phyloP scores from a whole-genome alignment of 2,888 invertebrate genomes.

The Rhimphoctona megacephalus region DNA sequence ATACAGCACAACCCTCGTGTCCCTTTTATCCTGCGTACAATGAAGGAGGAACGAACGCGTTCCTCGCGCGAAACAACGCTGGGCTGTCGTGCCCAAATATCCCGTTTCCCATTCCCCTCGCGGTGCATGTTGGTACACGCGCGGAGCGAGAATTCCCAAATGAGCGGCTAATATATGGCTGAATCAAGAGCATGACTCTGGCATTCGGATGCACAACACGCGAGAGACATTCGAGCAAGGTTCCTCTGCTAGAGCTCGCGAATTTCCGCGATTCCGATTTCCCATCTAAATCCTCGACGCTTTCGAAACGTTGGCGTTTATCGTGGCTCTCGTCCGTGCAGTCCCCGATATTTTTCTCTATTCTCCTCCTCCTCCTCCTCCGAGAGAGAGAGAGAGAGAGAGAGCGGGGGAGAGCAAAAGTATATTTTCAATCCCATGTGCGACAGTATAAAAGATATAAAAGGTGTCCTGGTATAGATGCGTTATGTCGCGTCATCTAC shows the following conservation, averaged over 20 bases:
- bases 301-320: conserved; percentile 1
- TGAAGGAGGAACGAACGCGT: conserved; percentile 47
- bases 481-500: neutral
- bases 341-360: neutral
- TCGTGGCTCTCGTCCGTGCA: neutral
- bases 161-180: conserved; percentile 63
- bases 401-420: neutral
- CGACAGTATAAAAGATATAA: conserved; percentile 22
- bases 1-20: neutral
- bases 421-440: neutral
- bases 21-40: conserved; percentile 7
- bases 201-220: conserved; percentile 54
- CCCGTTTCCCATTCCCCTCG: conserved; percentile 12
- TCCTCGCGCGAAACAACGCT: conserved; percentile 28
- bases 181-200: conserved; percentile 63
- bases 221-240: conserved; percentile 39
- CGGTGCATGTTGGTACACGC: conserved; percentile 14
- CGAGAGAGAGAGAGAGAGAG: neutral
- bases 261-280: conserved; percentile 19
- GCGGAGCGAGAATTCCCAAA: conserved; percentile 61
- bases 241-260: neutral
- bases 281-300: neutral
- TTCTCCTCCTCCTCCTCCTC: no score
- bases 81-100: conserved; percentile 56
- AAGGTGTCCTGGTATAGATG: neutral